These are phyloP conservation scores for Neoaliturus tenellus DNA, from an alignment of 2,888 invertebrate genomes.

Conservation along the genomic window DNA sequence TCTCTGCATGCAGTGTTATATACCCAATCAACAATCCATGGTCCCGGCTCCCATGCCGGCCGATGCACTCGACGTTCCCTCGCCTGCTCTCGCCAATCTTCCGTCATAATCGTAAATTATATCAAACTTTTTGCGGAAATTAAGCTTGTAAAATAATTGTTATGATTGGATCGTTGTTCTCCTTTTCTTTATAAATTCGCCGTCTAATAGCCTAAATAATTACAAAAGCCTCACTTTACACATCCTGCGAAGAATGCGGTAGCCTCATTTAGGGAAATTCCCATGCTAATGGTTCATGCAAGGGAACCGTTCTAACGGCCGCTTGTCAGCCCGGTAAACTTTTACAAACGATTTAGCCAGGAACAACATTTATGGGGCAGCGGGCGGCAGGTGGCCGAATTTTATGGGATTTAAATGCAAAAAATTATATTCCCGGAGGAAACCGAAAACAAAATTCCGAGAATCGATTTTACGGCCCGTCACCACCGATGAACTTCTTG, in stretches of 20 bases:
- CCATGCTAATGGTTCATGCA: slow-evolving; percentile 46
- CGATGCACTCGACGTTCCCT: slow-evolving; percentile 27
- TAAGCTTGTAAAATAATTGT: slow-evolving; percentile 43
- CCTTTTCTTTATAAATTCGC: slow-evolving; percentile 25
- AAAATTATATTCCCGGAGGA: not conserved
- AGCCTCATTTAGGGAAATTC: slow-evolving; percentile 45
- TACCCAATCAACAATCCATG: not conserved
- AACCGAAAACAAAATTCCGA: slow-evolving; percentile 1
- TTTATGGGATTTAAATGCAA: slow-evolving; percentile 33
- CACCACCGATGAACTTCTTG: too few species aligned
- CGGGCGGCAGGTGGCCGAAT: slow-evolving; percentile 24
- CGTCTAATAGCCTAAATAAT: slow-evolving; percentile 40
- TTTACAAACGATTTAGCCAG: slow-evolving; percentile 19
- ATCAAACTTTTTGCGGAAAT: slow-evolving; percentile 18
- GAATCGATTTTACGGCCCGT: slow-evolving; percentile 17
- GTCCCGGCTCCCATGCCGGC: too few species aligned
- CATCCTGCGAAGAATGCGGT: slow-evolving; percentile 41
- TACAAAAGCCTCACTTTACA: slow-evolving; percentile 31
- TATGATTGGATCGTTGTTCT: not conserved
- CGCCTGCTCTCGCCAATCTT: slow-evolving; percentile 6
- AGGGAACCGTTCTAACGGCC: slow-evolving; percentile 39
- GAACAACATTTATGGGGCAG: slow-evolving; percentile 22
- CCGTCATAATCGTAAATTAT: slow-evolving; percentile 23
- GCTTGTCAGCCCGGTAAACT: slow-evolving; percentile 24
- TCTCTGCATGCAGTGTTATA: too few species aligned